Conservation (phyloP, 1,140 invertebrate genomes). For the Monomorium pharaonis region DNA sequence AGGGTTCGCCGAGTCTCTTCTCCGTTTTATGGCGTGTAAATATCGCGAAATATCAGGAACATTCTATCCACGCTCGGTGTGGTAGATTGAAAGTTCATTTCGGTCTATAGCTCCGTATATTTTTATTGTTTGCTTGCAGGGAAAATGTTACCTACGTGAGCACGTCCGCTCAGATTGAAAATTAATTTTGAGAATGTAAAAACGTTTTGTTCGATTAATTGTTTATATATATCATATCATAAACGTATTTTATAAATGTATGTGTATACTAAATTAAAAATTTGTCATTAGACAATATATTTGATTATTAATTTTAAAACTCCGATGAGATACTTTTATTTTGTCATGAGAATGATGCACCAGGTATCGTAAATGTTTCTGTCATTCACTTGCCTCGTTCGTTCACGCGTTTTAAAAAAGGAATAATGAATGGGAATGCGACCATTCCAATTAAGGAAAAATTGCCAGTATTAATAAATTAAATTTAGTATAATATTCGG, state of each 20-base stretch:
- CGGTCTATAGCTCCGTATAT: not conserved
- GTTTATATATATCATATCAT: not conserved
- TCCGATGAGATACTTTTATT: too few relatives aligned
- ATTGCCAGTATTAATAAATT: too few relatives aligned
- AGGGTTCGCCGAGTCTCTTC: not conserved
- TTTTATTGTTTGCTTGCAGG: not conserved
- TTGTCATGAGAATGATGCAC: too few relatives aligned
- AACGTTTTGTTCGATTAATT: not conserved
- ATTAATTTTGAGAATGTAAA: not conserved
- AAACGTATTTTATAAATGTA: not conserved
- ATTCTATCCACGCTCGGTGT: not conserved
- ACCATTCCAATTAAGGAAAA: too few relatives aligned
- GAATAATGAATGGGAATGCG: too few relatives aligned
- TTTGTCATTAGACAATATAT: not conserved
- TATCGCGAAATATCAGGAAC: constrained; percentile 20
- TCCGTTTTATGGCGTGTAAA: constrained; percentile 30
- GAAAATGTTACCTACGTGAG: not conserved
- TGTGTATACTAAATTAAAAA: not conserved
- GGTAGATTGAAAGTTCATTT: constrained; percentile 26
- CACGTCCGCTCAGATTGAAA: not conserved
- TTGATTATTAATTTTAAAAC: not conserved
- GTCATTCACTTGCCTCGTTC: too few relatives aligned
- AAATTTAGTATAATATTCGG: too few relatives aligned
- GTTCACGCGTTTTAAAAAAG: too few relatives aligned
- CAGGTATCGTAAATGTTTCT: too few relatives aligned